These are phyloP conservation scores for Meriones unguiculatus DNA, from an alignment of 2,113 vertebrate species.

Conservation along the genomic window DNA sequence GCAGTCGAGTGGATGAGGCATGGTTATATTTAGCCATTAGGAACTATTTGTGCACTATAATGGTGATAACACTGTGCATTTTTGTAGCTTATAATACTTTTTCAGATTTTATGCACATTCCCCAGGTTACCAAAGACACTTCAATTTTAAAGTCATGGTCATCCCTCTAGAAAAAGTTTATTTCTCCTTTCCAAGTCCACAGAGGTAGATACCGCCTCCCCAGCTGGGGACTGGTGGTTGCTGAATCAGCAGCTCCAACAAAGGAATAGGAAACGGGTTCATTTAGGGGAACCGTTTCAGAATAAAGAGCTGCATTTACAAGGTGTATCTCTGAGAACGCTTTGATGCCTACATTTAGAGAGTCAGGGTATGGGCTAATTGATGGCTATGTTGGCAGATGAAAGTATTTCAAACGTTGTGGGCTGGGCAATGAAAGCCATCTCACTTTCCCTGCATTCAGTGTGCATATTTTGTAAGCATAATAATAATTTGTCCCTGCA, in stretches of 20 bases:
- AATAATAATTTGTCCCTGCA: slow-evolving; percentile 77
- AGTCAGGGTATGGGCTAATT: slow-evolving; percentile 74
- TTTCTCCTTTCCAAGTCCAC: slow-evolving; percentile 52
- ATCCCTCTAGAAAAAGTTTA: not conserved
- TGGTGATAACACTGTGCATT: not conserved
- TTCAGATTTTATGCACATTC: not conserved
- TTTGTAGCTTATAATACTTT: slow-evolving; percentile 11
- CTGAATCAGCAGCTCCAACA: slow-evolving; percentile 69
- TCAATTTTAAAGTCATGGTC: not conserved
- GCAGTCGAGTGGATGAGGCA: not conserved
- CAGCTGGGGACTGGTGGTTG: not conserved
- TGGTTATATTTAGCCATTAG: not conserved
- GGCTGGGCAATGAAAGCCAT: slow-evolving; percentile 51
- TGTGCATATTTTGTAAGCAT: slow-evolving; percentile 68
- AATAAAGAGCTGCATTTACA: slow-evolving; percentile 76
- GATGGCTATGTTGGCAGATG: slow-evolving; percentile 73
- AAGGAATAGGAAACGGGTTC: slow-evolving; percentile 70
- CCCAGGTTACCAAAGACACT: not conserved
- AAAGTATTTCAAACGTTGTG: slow-evolving; percentile 65
- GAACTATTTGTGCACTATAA: not conserved
- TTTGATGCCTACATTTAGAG: slow-evolving; percentile 69
- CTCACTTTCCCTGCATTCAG: slow-evolving; percentile 72
- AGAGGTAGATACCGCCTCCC: not conserved
- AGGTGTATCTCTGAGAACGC: slow-evolving; percentile 63
- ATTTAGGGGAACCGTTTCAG: slow-evolving; percentile 71